Percentiles rank a stretch among this genome's conserved stretches.
phyloP scores from a whole-genome alignment of 2,797 vertebrate species.

The Semotilus atromaculatus region DNA sequence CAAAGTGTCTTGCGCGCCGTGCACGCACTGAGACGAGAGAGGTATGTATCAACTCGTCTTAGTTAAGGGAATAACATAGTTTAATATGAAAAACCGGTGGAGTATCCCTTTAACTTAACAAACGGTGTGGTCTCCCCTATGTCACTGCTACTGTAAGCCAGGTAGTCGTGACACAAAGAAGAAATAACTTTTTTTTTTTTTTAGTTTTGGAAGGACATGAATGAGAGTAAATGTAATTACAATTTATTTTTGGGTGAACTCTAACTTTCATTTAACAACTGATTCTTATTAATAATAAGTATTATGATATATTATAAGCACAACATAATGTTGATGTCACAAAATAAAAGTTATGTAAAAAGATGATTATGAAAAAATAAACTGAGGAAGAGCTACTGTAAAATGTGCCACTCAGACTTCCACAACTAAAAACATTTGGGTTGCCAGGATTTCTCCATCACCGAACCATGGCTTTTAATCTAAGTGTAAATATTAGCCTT shows the following conservation, averaged over 20 bases:
- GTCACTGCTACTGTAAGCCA: too few relatives aligned
- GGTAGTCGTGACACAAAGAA: too few relatives aligned
- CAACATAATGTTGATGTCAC: not conserved
- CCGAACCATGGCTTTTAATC: not conserved
- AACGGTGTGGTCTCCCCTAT: too few relatives aligned
- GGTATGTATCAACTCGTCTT: too few relatives aligned
- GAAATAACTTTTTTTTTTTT: not conserved
- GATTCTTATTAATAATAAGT: not conserved
- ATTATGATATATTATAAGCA: not conserved
- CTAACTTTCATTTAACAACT: not conserved
- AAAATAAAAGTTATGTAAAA: not conserved
- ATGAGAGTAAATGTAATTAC: not conserved
- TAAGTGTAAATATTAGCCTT: not conserved
- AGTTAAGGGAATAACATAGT: too few relatives aligned
- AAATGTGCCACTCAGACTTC: not conserved
- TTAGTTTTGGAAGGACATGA: not conserved
- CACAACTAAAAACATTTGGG: not conserved
- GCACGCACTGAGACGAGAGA: too few relatives aligned
- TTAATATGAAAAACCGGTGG: too few relatives aligned
- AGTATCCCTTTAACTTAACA: too few relatives aligned
- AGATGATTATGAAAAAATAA: not conserved
- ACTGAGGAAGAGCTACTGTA: not conserved
- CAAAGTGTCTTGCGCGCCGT: too few relatives aligned
- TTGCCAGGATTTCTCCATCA: not conserved
- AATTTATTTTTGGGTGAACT: not conserved